phyloP scores from a whole-genome alignment of 2,113 vertebrate genomes.

The Mohoua ochrocephala region DNA sequence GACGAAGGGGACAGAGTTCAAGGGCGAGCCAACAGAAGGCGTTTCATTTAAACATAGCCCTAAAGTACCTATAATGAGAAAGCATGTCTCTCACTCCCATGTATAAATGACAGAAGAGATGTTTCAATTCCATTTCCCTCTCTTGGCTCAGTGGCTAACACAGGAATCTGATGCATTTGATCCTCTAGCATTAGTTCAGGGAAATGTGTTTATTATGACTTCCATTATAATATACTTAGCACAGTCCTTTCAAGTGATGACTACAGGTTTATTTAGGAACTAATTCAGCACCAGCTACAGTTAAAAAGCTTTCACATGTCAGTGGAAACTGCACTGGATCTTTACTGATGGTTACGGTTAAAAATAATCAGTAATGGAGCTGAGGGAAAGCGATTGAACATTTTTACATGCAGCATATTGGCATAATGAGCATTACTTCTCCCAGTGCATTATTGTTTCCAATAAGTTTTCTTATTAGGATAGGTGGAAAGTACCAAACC shows the following conservation, averaged over 20 bases:
- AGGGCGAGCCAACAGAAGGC: slow-evolving; percentile 54
- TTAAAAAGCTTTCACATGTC: background rate
- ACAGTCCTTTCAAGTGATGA: background rate
- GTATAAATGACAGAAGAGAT: background rate
- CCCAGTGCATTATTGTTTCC: background rate
- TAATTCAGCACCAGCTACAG: background rate
- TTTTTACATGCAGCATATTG: background rate
- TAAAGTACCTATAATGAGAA: slow-evolving; percentile 12
- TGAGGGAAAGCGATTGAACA: background rate
- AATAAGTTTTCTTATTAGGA: background rate
- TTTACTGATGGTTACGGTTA: background rate
- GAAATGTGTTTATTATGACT: slow-evolving; percentile 38
- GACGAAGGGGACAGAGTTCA: slow-evolving; percentile 58
- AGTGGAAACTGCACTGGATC: background rate
- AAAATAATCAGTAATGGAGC: background rate
- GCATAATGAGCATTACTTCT: background rate
- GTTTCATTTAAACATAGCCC: slow-evolving; percentile 58
- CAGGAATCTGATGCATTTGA: background rate
- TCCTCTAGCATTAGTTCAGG: background rate
- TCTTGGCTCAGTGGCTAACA: background rate
- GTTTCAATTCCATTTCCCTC: background rate
- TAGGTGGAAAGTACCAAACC: background rate
- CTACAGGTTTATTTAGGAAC: slow-evolving; percentile 5
- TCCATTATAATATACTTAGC: background rate
- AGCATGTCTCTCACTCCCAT: background rate